Conservation (phyloP, 1,140 invertebrate genomes). For the Halictus rubicundus region DNA sequence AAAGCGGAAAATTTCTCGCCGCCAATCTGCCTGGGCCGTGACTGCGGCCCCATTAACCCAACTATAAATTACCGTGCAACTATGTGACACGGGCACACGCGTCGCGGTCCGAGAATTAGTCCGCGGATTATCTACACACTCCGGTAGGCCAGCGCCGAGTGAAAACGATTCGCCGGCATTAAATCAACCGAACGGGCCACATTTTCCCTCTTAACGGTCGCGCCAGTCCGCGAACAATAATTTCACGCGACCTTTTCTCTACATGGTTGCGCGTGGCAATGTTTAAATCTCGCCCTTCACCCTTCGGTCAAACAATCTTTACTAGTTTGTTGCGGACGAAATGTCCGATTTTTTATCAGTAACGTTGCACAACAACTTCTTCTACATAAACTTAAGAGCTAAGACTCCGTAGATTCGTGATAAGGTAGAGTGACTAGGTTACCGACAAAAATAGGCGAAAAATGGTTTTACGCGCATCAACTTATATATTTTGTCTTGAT, state of each 20-base stretch:
- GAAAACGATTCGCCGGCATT: neutral
- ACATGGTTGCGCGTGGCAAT: neutral
- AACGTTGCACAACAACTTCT: too few relatives aligned
- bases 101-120: conserved; percentile 3
- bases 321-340: too few relatives aligned
- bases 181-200: neutral
- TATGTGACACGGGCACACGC: neutral
- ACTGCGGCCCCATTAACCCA: neutral
- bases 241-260: neutral
- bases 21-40: too few relatives aligned
- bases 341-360: too few relatives aligned
- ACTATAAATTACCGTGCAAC: conserved; percentile 6
- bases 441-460: too few relatives aligned
- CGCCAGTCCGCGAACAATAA: neutral
- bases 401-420: too few relatives aligned
- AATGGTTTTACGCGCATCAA: too few relatives aligned
- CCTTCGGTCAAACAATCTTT: too few relatives aligned
- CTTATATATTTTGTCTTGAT: too few relatives aligned
- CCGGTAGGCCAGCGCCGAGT: neutral
- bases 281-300: neutral
- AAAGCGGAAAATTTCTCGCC: conserved; percentile 1
- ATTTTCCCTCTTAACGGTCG: neutral
- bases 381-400: too few relatives aligned
- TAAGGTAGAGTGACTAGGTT: too few relatives aligned
- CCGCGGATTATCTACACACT: neutral